Percentiles rank a stretch among this genome's conserved stretches.
Evolutionary conservation across 2,888 invertebrate species (phyloP).

Genomic region (Cephus nigrinus): DNA sequence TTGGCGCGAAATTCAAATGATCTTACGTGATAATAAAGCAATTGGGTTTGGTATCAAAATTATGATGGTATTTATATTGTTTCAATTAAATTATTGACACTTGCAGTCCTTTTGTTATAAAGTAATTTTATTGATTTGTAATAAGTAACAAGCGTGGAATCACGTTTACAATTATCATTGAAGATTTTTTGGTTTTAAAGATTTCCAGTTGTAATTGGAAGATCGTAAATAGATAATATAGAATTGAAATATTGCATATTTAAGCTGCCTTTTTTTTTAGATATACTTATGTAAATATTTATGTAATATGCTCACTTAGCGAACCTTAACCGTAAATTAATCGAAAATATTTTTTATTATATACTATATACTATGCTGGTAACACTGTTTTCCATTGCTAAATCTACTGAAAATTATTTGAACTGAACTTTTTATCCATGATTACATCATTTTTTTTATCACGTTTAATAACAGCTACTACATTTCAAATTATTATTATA

Average conservation of each 20-base stretch:
- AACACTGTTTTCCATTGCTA: not conserved
- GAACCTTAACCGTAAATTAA: not conserved
- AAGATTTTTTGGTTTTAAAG: not conserved
- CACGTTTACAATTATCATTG: not conserved
- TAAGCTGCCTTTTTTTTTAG: not conserved
- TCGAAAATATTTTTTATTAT: not conserved
- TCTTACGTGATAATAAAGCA: too few relatives aligned
- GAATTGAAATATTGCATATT: not conserved
- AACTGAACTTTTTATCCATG: too few relatives aligned
- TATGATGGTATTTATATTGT: too few relatives aligned
- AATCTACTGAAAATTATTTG: too few relatives aligned
- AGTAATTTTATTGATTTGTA: not conserved
- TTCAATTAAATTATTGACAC: too few relatives aligned
- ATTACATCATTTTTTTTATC: not conserved
- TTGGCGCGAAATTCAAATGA: not conserved
- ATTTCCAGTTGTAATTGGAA: not conserved
- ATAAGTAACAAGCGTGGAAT: not conserved
- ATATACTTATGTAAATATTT: not conserved
- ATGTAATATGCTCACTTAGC: not conserved
- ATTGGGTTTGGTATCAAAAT: too few relatives aligned
- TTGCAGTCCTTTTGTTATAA: too few relatives aligned
- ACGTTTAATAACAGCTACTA: not conserved
- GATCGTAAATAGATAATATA: not conserved
- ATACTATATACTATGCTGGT: not conserved
- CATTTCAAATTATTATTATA: not conserved